Base-by-base conservation (phyloP, 1,140 invertebrate genomes). In the Drosophila subpulchrella region DNA sequence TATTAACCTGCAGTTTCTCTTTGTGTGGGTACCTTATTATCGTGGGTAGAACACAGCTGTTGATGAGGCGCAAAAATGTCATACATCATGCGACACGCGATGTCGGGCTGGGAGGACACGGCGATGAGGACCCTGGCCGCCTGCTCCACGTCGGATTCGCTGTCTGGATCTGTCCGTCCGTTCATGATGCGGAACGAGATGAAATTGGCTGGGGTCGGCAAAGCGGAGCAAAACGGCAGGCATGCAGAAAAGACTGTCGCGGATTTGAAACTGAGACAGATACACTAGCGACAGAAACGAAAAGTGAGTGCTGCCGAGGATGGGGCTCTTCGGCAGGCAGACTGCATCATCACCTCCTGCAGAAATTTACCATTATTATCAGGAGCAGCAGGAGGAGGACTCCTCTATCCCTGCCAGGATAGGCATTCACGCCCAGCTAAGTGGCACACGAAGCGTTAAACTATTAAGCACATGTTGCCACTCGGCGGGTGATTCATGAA, bases 41-140 rank as follows among this genome's bases (percentile, higher is more conserved):
- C 72, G 42, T 38, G 42, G 60, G 50, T 42, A 34, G 41, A 70
- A 17, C 20, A 54, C 48, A 74, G 63, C 67, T 88, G 84, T 83
- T 88, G 88, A 88, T 88, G 84, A 82, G 73, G 83, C 84, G 84
- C 84, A 83, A 89, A 86, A 88, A 83, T 89, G 84, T 89, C 83
- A 89, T 88, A 83, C 83, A 88, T 88, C 83, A 86, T 89, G 61
- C 80, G 75, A 88, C 83, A 79, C 72, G 72, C 62, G 46, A 48
- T 30, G 44, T 39, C 39, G 57, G 50, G 27, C 39, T 41, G 15
- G 11, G 38, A 44, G 12, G 60, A 42, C 48, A 57, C 27, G 41
- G 53, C 15, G 17, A 34, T 46, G 41, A 51, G 62, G 56, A 55
- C 62, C 39, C 36, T 13, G 38, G 20, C 17, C 44, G 39, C 20